Base-by-base conservation (phyloP, 2,797 vertebrate species). In the Telmatherina bonti region DNA sequence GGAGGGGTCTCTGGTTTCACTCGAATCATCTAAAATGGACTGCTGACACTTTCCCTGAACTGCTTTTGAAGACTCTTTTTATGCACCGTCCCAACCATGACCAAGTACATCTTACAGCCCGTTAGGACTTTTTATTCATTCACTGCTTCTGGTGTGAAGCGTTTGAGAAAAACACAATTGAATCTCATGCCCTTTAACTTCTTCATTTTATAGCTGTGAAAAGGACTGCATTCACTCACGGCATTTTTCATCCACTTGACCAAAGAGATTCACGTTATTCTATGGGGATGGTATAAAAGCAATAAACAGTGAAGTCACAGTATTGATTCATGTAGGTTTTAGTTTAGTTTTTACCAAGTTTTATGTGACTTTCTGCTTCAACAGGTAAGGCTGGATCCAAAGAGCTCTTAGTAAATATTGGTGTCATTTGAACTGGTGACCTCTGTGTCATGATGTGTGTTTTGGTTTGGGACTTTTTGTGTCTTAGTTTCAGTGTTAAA, bases 31-130 rank as follows among this genome's bases (percentile, higher is more conserved):
- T 77, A 45, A 88, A 88, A 83, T 81, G 63, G 62, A 86, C 59
- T 45, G 59, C 73, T 77, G 79, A 84, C 83, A 86, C 86, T 78
- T 88, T 86, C 24, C 22, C 64, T 89, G 86, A 91, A 86, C 83
- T 45, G 51, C 30, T 69, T 85, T 86, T 77, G 79, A 87, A 54
- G 67, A 79, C 67, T 86, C 59, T 62, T 85, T 86, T 77, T 75
- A 71, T 83, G 68, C 18, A 13, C 76, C 64, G 43, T 35, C 47
- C 71, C 58, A 66, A 58, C 83, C 81, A 63, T 75, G 79, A 87
- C 84, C 62, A 60, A 86, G 76, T 71, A 74, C 79, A 81, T 85
- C 73, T 88, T 74, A 65, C 29, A 81, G 69, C 62, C 76, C 77
- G 64, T 80, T 62, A 61, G 29, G 59, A 59, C 72, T 72, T 72